Evolutionary conservation across 2,113 vertebrate genomes (phyloP).

Genomic region (Hyperopisus bebe): DNA sequence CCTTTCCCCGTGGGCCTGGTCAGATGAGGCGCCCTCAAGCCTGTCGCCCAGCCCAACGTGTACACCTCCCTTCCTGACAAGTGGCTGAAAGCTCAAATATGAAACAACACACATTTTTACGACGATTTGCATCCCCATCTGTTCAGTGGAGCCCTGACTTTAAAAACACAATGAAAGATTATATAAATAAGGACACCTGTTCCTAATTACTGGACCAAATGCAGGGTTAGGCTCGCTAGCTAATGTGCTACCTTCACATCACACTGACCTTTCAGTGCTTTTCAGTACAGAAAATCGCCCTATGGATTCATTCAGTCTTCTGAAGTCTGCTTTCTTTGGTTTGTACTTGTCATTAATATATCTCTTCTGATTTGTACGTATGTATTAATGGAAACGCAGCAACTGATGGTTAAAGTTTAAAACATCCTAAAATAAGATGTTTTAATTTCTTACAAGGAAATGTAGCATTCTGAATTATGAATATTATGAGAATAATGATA

Average conservation of each 20-base stretch:
- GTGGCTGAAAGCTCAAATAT: background rate
- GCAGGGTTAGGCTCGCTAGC: background rate
- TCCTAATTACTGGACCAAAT: background rate
- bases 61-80: background rate
- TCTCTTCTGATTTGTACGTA: background rate
- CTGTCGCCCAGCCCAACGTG: background rate
- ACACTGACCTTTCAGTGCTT: background rate
- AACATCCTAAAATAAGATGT: background rate
- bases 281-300: background rate
- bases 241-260: background rate
- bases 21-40: too few relatives aligned
- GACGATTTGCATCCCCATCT: background rate
- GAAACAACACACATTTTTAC: background rate
- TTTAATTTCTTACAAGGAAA: background rate
- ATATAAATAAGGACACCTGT: constrained; percentile 8
- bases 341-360: background rate
- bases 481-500: background rate
- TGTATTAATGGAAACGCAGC: background rate
- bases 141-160: background rate
- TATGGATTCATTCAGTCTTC: background rate
- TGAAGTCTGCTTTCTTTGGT: background rate
- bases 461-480: background rate
- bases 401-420: background rate
- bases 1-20: background rate
- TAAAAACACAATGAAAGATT: background rate